Conservation (phyloP, 2,797 vertebrate genomes). For the Nothura maculosa region DNA sequence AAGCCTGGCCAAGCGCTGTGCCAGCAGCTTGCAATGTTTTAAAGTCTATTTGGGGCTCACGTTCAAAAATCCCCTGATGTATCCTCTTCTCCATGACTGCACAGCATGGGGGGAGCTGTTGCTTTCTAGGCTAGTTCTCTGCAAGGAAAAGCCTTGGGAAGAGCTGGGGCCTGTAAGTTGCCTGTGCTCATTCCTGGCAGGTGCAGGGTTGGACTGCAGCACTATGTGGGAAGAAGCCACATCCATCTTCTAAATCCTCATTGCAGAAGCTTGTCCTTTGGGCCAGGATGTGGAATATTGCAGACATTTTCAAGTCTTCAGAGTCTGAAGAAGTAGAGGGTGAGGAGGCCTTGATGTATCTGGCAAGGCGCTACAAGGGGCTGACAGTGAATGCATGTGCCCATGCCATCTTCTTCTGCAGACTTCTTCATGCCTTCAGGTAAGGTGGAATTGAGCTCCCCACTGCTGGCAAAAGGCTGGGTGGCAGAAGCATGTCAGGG, state of each 20-base stretch:
- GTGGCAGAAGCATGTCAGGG: neutral
- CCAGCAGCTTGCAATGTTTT: neutral
- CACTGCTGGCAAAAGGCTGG: neutral
- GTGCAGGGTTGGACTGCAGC: neutral
- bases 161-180: neutral
- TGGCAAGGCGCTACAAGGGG: constrained; percentile 71
- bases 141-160: neutral
- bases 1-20: neutral
- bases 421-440: constrained; percentile 76
- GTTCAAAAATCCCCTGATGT: neutral
- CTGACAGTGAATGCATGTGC: constrained; percentile 78
- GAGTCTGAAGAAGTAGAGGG: constrained; percentile 75
- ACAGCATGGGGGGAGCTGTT: neutral
- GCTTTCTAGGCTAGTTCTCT: neutral
- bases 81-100: neutral
- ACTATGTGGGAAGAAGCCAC: neutral
- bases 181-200: too few species aligned
- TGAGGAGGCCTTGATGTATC: constrained; percentile 56
- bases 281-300: constrained; percentile 65
- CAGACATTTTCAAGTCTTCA: constrained; percentile 66
- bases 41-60: neutral
- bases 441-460: constrained; percentile 18
- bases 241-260: constrained; percentile 23
- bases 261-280: neutral
- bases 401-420: constrained; percentile 83